These are phyloP conservation scores for Sandelia bainsii DNA, from an alignment of 2,797 vertebrate genomes.

Conservation along the genomic window DNA sequence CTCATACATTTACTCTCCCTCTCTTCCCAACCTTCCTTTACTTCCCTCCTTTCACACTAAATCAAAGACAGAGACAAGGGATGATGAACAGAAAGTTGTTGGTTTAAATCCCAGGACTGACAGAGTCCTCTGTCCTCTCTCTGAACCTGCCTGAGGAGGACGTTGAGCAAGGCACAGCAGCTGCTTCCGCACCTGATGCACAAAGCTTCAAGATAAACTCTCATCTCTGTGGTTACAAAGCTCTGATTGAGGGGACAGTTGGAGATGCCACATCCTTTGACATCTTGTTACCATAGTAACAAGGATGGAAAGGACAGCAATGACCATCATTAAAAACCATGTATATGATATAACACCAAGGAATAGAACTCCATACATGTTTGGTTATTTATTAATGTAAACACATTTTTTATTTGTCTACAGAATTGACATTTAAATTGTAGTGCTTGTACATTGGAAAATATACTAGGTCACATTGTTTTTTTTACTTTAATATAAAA, in stretches of 20 bases:
- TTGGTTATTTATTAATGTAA: neutral
- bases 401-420: no score
- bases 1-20: no score
- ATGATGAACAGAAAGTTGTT: neutral
- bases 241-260: constrained; percentile 51
- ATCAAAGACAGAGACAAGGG: neutral
- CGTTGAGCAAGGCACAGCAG: constrained; percentile 49
- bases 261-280: constrained; percentile 60
- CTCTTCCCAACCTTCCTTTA: neutral
- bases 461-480: no score
- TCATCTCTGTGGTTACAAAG: constrained; percentile 56
- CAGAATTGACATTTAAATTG: no score
- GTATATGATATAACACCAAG: neutral
- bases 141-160: constrained; percentile 3
- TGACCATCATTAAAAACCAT: constrained; percentile 34
- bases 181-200: constrained; percentile 21
- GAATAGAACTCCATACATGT: neutral
- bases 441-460: no score
- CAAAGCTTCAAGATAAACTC: neutral
- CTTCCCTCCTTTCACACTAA: neutral
- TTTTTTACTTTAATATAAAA: no score
- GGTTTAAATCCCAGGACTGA: neutral
- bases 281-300: constrained; percentile 65
- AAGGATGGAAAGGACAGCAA: constrained; percentile 17
- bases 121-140: neutral